Conservation (phyloP, 2,797 vertebrate species). For the Scolopax rusticola region DNA sequence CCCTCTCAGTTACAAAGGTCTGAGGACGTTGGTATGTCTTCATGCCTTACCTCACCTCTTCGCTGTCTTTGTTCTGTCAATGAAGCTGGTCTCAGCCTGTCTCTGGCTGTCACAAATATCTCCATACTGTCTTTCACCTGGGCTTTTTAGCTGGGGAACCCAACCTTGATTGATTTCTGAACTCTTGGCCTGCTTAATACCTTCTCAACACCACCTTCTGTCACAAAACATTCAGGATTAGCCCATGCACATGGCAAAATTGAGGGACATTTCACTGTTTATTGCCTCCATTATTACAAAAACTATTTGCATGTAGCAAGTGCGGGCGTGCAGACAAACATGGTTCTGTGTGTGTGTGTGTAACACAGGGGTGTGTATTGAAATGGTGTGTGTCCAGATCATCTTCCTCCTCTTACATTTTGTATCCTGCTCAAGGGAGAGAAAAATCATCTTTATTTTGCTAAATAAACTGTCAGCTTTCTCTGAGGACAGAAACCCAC, state of each 20-base stretch:
- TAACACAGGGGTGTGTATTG: background rate
- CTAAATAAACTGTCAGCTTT: background rate
- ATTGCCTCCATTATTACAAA: background rate
- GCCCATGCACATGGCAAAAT: background rate
- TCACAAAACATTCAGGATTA: background rate
- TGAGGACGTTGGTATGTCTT: background rate
- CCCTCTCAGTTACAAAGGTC: background rate
- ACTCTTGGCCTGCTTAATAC: background rate
- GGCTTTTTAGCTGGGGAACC: background rate
- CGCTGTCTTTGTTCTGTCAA: accelerated
- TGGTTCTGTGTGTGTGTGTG: accelerated
- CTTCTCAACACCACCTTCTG: background rate
- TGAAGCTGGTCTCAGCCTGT: background rate
- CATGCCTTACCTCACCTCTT: background rate
- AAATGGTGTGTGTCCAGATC: background rate
- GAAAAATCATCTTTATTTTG: background rate
- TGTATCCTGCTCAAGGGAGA: background rate
- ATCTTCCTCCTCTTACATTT: background rate
- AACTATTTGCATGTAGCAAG: background rate
- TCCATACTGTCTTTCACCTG: background rate
- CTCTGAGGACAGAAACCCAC: background rate
- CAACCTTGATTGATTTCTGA: background rate
- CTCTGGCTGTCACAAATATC: background rate
- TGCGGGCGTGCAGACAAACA: accelerated
- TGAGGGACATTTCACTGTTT: background rate